phyloP scores from a whole-genome alignment of 1,140 invertebrate species.

The Holcopasites calliopsidis region DNA sequence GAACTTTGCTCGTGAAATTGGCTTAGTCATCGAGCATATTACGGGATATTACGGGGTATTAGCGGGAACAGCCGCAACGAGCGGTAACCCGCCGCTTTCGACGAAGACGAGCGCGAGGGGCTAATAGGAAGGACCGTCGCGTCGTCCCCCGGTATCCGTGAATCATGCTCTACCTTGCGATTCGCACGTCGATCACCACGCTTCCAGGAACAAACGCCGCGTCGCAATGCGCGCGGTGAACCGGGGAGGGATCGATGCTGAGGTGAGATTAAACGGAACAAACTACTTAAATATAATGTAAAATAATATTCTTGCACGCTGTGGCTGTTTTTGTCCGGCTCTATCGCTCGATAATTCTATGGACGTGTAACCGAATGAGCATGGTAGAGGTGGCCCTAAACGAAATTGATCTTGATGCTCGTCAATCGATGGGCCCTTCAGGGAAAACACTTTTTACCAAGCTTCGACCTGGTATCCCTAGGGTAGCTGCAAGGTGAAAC shows the following conservation, averaged over 20 bases:
- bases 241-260: neutral
- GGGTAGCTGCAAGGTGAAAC: too few species aligned
- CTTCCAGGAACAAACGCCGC: constrained; percentile 48
- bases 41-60: constrained; percentile 61
- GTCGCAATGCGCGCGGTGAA: constrained; percentile 16
- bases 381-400: too few species aligned
- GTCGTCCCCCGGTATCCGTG: constrained; percentile 29
- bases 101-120: constrained; percentile 7
- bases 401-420: too few species aligned
- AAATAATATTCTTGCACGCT: too few species aligned
- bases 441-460: too few species aligned
- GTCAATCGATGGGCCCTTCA: too few species aligned
- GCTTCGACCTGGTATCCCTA: too few species aligned
- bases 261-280: too few species aligned
- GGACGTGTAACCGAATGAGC: too few species aligned
- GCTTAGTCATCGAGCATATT: constrained; percentile 66
- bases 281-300: too few species aligned
- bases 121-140: constrained; percentile 5
- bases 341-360: too few species aligned
- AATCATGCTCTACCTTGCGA: constrained; percentile 56
- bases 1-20: constrained; percentile 51
- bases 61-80: constrained; percentile 40
- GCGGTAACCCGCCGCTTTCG: constrained; percentile 21
- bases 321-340: too few species aligned
- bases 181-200: constrained; percentile 42